phyloP scores from a whole-genome alignment of 2,797 vertebrate genomes.

The Megalops cyprinoides region DNA sequence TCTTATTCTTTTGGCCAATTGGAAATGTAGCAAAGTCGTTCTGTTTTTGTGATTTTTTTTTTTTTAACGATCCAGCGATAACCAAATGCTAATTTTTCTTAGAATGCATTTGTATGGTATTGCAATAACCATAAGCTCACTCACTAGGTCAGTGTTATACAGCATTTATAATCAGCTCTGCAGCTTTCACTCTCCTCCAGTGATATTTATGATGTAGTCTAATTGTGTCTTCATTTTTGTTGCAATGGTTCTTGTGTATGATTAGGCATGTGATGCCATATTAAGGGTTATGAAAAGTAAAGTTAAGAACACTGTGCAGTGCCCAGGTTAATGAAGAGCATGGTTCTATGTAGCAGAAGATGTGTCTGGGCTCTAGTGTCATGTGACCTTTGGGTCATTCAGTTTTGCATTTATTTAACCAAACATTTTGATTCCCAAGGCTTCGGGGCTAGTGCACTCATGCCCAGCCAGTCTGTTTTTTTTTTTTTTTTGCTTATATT shows the following conservation, averaged over 20 bases:
- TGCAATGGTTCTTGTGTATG: slow-evolving; percentile 39
- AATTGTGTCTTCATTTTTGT: slow-evolving; percentile 58
- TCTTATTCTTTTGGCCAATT: slow-evolving; percentile 54
- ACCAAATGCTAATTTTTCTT: slow-evolving; percentile 73
- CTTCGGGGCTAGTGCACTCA: slow-evolving; percentile 42
- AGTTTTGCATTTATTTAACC: slow-evolving; percentile 43
- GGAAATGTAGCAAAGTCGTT: slow-evolving; percentile 60
- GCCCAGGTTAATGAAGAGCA: slow-evolving; percentile 31
- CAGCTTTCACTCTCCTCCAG: slow-evolving; percentile 75
- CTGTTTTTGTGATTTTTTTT: slow-evolving; percentile 27
- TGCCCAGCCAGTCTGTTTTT: slow-evolving; percentile 37
- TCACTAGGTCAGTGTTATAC: slow-evolving; percentile 64
- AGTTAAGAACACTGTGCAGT: slow-evolving; percentile 52
- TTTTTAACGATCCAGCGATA: slow-evolving; percentile 64
- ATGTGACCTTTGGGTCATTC: slow-evolving; percentile 24
- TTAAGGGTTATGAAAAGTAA: slow-evolving; percentile 42
- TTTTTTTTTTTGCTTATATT: slow-evolving; percentile 68
- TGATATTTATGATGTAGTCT: slow-evolving; percentile 68
- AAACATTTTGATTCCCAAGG: slow-evolving; percentile 45
- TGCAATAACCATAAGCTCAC: slow-evolving; percentile 74
- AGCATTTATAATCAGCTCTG: slow-evolving; percentile 73
- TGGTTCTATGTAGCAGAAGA: slow-evolving; percentile 33
- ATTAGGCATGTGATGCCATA: slow-evolving; percentile 56
- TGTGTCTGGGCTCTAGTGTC: slow-evolving; percentile 25
- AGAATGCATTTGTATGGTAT: slow-evolving; percentile 64